Base-by-base conservation (phyloP, 64 coral and sea anemone genomes). In the Platygyra sinensis region DNA sequence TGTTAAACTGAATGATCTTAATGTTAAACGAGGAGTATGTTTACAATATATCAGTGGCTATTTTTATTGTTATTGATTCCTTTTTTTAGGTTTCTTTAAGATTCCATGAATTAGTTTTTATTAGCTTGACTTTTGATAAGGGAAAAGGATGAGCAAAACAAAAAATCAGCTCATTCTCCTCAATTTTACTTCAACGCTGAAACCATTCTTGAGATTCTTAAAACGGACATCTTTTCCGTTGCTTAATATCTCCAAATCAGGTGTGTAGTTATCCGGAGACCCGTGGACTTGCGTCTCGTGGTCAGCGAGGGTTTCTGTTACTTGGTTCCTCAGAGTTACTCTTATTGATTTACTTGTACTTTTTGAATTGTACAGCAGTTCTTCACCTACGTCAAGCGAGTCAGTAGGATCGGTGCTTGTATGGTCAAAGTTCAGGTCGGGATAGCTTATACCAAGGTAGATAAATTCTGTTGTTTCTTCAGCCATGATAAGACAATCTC, bases 101-200 rank as follows among this genome's bases (percentile, higher is more conserved):
- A 13, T 54, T 7, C 7, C 52, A 13, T 54, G 52, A 54, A 54
- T 54, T 54, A 54, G n/a, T 10, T 54, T 10, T 10, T 54, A 54
- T 54, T 13, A 54, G 8, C 13, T 13, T 13, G 0, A 54, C 8
- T 5, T 54, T 13, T 54, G 52, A 10, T 54, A 13, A 0, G 7
- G 1, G 52, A 10, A 54, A 1, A 13, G 52, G 52, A 13, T 54
- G 52, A 8, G 13, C 13, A 54, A 54, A 54, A 54, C 52, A 13
- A 54, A 54, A 13, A 10, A 5, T 54, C 13, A 54, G 0, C 52
- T 13, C 33, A 63, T 63, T 25, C 64, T 67, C 18, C 19, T 76
- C 20, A 83, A 42, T 83, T 83, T 64, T 10, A 64, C 80, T 67
- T 83, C 60, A 20, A 83, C 78, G 0, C 54, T 60, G 15, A 83